Evolutionary conservation across 1,140 invertebrate genomes (phyloP), one percentile per base, ranked within the genome.

Genomic region (Macrobrachium rosenbergii): DNA sequence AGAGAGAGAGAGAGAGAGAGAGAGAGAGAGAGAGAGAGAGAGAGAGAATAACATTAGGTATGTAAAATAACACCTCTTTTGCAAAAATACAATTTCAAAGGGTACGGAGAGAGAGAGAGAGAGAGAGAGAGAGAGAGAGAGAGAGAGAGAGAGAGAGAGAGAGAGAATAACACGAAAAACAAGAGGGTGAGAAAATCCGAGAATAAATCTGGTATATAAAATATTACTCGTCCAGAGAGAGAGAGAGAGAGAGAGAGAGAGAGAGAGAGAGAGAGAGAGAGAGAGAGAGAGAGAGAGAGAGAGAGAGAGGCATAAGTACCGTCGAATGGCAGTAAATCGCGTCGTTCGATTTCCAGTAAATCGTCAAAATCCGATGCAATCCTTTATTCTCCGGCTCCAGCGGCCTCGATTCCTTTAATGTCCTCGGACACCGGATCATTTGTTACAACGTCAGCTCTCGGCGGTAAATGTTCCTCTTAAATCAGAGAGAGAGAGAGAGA

Each of bases 21-120:
- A 64, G 63, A 64, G 63, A 64, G 63, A 64, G 63, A 64, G 63
- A 64, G 63, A 64, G 63, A 64, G 63, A 64, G 63, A 64, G 63
- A 64, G 63, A 64, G 63, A 14, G 63, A 14, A 23, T n/a, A 23
- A 64, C 17, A 64, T 5, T 6, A 3, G 21, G 63, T n/a, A 23
- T n/a, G 14, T 6, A 23, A 14, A 5, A 64, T 19, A 23, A 5
- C n/a, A n/a, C n/a, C n/a, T n/a, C n/a, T n/a, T n/a, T n/a, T n/a
- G n/a, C n/a, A n/a, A n/a, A n/a, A n/a, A n/a, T n/a, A n/a, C n/a
- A n/a, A n/a, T n/a, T n/a, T n/a, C n/a, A n/a, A n/a, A n/a, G n/a
- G n/a, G n/a, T 0, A 23, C 19, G 17, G 17, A 23, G 16, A 23
- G 8, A 23, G 64, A 23, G 23, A 23, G 23, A 23, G 64, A 67